Conservation (phyloP, 2,888 invertebrate genomes). For the Ophraella communa region DNA sequence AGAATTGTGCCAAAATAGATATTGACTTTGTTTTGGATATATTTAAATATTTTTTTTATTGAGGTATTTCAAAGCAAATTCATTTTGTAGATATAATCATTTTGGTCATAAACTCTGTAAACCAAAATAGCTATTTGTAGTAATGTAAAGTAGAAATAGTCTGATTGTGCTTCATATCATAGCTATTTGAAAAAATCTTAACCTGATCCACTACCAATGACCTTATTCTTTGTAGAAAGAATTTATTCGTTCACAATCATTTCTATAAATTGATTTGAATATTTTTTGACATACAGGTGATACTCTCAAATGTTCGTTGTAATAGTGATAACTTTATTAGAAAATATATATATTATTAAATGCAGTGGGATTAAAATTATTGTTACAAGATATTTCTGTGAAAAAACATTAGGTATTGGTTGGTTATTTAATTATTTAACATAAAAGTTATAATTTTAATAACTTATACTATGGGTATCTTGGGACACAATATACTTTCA, state of each 20-base stretch:
- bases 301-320: too few relatives aligned
- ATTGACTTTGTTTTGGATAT: not conserved
- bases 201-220: not conserved
- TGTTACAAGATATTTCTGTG: too few relatives aligned
- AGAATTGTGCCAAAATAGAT: conserved; percentile 16
- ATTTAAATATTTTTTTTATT: not conserved
- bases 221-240: not conserved
- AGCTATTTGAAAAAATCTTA: not conserved
- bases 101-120: not conserved
- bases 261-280: too few relatives aligned
- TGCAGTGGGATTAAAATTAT: not conserved
- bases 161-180: not conserved
- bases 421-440: too few relatives aligned
- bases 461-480: too few relatives aligned
- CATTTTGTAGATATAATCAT: not conserved
- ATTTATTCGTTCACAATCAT: not conserved
- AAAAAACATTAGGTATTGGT: too few relatives aligned
- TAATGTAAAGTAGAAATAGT: not conserved
- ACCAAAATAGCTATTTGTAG: not conserved
- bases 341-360: not conserved
- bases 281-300: too few relatives aligned
- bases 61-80: not conserved
- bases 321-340: too few relatives aligned
- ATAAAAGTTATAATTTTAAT: too few relatives aligned
- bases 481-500: too few relatives aligned